Evolutionary conservation across 2,113 vertebrate genomes (phyloP), one percentile per base, ranked within the genome.

Genomic region (Vombatus ursinus): DNA sequence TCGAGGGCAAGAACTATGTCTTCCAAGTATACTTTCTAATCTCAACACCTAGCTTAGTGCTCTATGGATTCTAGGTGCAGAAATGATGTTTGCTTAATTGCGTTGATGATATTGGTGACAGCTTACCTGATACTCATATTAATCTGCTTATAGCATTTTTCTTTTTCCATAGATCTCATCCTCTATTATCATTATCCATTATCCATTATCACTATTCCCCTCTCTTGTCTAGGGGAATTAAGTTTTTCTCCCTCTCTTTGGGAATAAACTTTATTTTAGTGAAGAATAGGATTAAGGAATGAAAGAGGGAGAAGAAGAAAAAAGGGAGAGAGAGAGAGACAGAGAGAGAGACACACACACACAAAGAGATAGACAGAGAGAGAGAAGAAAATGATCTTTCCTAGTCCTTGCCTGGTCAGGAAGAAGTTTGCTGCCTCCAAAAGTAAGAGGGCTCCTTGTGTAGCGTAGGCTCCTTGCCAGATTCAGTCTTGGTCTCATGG

Each of bases 391-490:
- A 94, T 10, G 84, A 90, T 95, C 31, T 61, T 50, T 68, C 50
- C 48, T 92, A 50, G 54, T 90, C 48, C 96, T 96, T 94, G 50
- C 53, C 61, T 57, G 90, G 44, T 92, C 93, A 8, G 44, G 3
- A 92, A 92, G 90, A 96, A 93, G 95, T 95, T 91, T 92, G 91
- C 96, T 91, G 94, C 96, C 96, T 96, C 96, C 94, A 52, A 93
- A 93, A 95, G 95, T 25, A 94, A 90, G 89, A 95, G 92, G 90
- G 95, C 92, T 52, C 95, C 53, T 96, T 52, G 89, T 95, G 92
- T 31, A 91, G 93, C 96, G 47, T n/a, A 94, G 96, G 98, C 98
- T 50, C 50, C 95, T 90, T 97, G 96, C 98, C 97, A 98, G 95
- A 57, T 97, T 97, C 94, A 48, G 28, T 95, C 94, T 95, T 48